Evolutionary conservation across 2,113 vertebrate species (phyloP).

Genomic region (Falco punctatus): DNA sequence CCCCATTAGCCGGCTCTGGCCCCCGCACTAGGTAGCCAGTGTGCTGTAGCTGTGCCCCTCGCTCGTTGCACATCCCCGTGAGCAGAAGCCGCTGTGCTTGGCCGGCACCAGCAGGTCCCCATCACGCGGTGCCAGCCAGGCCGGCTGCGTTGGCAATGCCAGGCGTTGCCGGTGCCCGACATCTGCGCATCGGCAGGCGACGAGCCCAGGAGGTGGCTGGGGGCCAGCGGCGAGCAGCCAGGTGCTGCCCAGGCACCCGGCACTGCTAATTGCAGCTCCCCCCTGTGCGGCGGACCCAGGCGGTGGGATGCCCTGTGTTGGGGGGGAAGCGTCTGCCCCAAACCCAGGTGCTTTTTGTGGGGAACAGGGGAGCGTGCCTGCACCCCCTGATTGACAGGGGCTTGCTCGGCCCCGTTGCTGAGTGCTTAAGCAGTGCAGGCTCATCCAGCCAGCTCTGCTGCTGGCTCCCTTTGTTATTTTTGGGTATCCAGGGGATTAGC

Average conservation of each 20-base stretch:
- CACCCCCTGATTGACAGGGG: neutral
- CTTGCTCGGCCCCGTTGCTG: neutral
- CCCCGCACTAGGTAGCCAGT: neutral
- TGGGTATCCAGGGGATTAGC: slow-evolving; percentile 32
- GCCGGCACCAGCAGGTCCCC: neutral
- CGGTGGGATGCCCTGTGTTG: neutral
- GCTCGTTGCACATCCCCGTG: neutral
- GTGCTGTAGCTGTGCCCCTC: neutral
- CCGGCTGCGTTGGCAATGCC: slow-evolving; percentile 46
- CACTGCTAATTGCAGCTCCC: slow-evolving; percentile 16
- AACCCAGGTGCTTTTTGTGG: neutral
- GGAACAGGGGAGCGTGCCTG: neutral
- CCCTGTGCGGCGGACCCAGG: neutral
- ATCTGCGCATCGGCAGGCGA: slow-evolving; percentile 53
- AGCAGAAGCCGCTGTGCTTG: neutral
- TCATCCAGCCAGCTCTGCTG: neutral
- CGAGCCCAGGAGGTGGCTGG: slow-evolving; percentile 3
- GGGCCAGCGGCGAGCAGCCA: slow-evolving; percentile 35
- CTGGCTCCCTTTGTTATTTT: slow-evolving; percentile 52
- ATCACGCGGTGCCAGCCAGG: neutral
- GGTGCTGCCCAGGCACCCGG: slow-evolving; percentile 40
- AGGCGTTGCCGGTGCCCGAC: neutral
- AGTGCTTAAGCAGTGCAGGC: neutral
- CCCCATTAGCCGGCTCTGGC: fast-evolving
- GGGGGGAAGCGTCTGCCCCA: fast-evolving